Conservation (phyloP, 2,888 invertebrate species). For the Philopedon plagiatum region DNA sequence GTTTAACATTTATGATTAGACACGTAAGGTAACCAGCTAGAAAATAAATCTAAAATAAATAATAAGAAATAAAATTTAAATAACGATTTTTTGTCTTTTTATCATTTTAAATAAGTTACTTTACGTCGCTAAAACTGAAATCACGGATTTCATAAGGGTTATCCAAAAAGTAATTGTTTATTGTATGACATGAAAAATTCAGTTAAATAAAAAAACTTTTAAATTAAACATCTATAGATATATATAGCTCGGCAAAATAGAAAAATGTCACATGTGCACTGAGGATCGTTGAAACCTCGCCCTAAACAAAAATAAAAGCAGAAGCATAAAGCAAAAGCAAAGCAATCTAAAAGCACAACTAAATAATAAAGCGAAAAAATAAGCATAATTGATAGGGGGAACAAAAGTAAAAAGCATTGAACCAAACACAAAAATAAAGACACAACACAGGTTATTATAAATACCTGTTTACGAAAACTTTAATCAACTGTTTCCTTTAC, state of each 20-base stretch:
- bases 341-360: conserved; percentile 54
- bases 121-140: conserved; percentile 16
- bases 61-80: conserved; percentile 29
- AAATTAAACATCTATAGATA: conserved; percentile 55
- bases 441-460: conserved; percentile 46
- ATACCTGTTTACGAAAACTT: neutral
- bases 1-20: no score
- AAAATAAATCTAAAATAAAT: neutral
- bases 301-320: conserved; percentile 42
- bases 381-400: conserved; percentile 55
- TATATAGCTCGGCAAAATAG: conserved; percentile 31
- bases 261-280: conserved; percentile 39
- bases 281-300: conserved; percentile 25
- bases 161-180: conserved; percentile 63
- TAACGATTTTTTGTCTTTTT: no score
- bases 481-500: no score
- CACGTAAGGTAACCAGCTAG: neutral
- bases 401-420: conserved; percentile 51
- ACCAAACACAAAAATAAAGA: conserved; percentile 44
- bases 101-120: conserved; percentile 51
- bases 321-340: conserved; percentile 58
- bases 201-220: conserved; percentile 62
- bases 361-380: conserved; percentile 57
- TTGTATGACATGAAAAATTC: conserved; percentile 21
- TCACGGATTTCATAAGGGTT: conserved; percentile 62